Base-by-base conservation (phyloP, 2,888 invertebrate genomes). In the Nezara viridula region DNA sequence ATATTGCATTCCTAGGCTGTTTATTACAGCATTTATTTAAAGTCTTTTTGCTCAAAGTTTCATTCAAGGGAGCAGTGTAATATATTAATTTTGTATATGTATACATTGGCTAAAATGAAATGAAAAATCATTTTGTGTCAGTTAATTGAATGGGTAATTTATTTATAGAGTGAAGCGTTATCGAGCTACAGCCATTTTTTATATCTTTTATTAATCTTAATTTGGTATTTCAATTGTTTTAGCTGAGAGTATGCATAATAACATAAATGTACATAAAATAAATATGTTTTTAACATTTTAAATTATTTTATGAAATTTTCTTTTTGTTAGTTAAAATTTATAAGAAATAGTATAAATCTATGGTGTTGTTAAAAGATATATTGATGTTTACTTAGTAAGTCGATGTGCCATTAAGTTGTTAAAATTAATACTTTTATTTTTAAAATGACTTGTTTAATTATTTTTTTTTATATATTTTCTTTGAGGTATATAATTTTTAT, bases 271-370 rank as follows among this genome's bases (percentile, higher is more conserved):
- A 81, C n/a, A 81, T 81, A 81, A 81, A 81, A 40, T 81, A 81
- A 81, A 44, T 40, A 81, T 44, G 81, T 81, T 81, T 81, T 81
- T 81, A 81, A 81, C 81, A 81, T 81, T 81, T 81, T 81, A 81
- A 81, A 81, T 81, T 81, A 81, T 81, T 81, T 86, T 86, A 86
- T 86, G 32, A 86, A 37, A 52, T 52, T 47, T 86, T 73, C 32
- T 37, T 73, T 81, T 44, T 81, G 81, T 47, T 86, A 49, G 27
- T 27, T 86, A 50, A 55, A 86, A 47, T 86, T 40, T 24, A 86
- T 50, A n/a, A 49, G 40, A 44, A 32, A 86, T 40, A 50, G n/a
- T 60, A 50, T 44, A 85, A 49, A 19, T 85, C 5, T 85, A 47
- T 44, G 50, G 85, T 85, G 85, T 50, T 49, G 50, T 85, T 85